These are phyloP conservation scores for Troides aeacus DNA, from an alignment of 2,888 invertebrate genomes.

Conservation along the genomic window DNA sequence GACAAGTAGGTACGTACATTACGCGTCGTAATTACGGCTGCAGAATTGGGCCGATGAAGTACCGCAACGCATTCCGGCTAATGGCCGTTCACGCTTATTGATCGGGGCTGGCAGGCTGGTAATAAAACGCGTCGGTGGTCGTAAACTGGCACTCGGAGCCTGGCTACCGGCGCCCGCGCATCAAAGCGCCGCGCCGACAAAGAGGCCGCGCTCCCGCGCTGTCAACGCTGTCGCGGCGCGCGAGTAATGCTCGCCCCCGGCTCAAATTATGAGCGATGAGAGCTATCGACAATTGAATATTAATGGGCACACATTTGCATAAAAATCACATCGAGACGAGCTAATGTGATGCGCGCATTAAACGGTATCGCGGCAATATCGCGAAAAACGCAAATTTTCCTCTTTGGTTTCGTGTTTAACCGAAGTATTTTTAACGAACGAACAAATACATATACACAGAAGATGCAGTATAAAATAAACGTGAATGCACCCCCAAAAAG, in stretches of 20 bases:
- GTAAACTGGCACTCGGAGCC: slow-evolving; percentile 72
- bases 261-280: slow-evolving; percentile 65
- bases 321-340: slow-evolving; percentile 49
- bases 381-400: background rate
- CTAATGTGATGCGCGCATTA: slow-evolving; percentile 24
- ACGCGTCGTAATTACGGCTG: slow-evolving; percentile 40
- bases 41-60: slow-evolving; percentile 46
- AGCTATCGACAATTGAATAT: slow-evolving; percentile 70
- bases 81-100: slow-evolving; percentile 55
- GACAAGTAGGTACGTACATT: slow-evolving; percentile 22
- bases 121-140: slow-evolving; percentile 70
- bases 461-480: no score
- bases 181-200: slow-evolving; percentile 71
- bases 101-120: slow-evolving; percentile 63
- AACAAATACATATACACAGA: no score
- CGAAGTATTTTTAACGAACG: slow-evolving; percentile 3
- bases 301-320: slow-evolving; percentile 60
- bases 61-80: slow-evolving; percentile 45
- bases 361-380: slow-evolving; percentile 12
- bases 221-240: slow-evolving; percentile 74
- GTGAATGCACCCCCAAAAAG: no score
- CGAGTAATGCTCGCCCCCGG: slow-evolving; percentile 62
- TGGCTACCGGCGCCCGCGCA: slow-evolving; percentile 71
- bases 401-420: slow-evolving; percentile 15
- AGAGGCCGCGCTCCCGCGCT: slow-evolving; percentile 64